Base-by-base conservation (phyloP, 2,888 invertebrate genomes). In the Diaphora mendica region DNA sequence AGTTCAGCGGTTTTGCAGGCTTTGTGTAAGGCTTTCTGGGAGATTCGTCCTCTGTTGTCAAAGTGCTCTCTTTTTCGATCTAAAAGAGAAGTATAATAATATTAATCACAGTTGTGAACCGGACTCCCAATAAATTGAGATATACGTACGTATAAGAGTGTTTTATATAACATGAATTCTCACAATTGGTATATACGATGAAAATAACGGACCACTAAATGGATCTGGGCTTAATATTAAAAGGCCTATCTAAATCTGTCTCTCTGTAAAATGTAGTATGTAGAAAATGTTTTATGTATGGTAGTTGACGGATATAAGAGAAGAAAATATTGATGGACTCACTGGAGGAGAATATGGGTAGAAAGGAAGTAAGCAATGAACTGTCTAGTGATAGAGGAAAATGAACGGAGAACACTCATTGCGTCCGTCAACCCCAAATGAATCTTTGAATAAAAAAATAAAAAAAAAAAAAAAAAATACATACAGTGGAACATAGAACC, bases 31-130 rank as follows among this genome's bases (percentile, higher is more conserved):
- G 78, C 74, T 95, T 93, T 70, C 95, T 89, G 20, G 92, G 88
- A 30, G 94, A 88, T 74, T 97, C 96, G 77, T 96, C 96, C 88
- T 97, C 97, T 70, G 96, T 96, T 48, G 96, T 96, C 74, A 96
- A 91, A 75, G 92, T 87, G 82, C 94, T 96, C 68, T 95, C 96
- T 83, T 95, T 95, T 76, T 95, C 96, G 33, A 92, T 86, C 96
- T 96, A 90, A 0, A 82, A 77, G 20, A 35, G 13, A 48, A 51
- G 11, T 55, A n/a, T 55, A 20, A 39, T 1, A 5, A 68, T 33
- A 35, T 30, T 44, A 20, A 15, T 44, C n/a, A n/a, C 2, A n/a
- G 13, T 55, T 5, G 11, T n/a, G 20, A 55, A n/a, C n/a, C 13
- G 3, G 26, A 15, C 11, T 26, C 4, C 13, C 3, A 30, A 30